Conservation (phyloP, 1,140 invertebrate species). For the Bombus superbus region DNA sequence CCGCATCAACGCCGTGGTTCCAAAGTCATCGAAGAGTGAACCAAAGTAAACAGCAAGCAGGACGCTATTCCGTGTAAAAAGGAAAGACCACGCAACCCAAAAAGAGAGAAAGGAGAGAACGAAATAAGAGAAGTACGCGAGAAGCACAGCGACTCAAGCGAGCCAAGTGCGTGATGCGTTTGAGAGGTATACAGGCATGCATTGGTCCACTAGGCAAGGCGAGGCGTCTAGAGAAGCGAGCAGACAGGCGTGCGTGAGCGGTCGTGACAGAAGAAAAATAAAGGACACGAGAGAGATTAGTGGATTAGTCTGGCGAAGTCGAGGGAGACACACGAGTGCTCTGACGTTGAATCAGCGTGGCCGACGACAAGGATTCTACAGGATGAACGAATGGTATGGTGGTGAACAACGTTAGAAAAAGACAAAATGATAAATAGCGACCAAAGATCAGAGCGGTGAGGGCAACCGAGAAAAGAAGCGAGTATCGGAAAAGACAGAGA, state of each 20-base stretch:
- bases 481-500: constrained; percentile 37
- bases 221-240: background rate
- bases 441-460: background rate
- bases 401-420: constrained; percentile 12
- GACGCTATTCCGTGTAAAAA: constrained; percentile 3
- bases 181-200: constrained; percentile 6
- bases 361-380: constrained; percentile 8
- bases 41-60: constrained; percentile 9
- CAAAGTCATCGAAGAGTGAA: background rate
- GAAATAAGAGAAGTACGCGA: background rate
- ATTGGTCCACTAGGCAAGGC: background rate
- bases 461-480: constrained; percentile 37
- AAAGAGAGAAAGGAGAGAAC: background rate
- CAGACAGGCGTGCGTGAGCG: constrained; percentile 15
- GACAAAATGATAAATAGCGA: background rate
- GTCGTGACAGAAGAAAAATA: constrained; percentile 58
- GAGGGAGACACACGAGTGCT: background rate
- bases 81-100: background rate
- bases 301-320: constrained; percentile 66
- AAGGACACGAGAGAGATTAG: constrained; percentile 64
- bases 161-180: constrained; percentile 43
- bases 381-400: constrained; percentile 10
- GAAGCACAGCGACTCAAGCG: constrained; percentile 14
- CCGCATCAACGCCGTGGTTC: background rate
- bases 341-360: constrained; percentile 12